Percentiles rank a stretch among this genome's conserved stretches.
phyloP scores from a whole-genome alignment of 2,888 invertebrate species.

The Lithophane leautieri region DNA sequence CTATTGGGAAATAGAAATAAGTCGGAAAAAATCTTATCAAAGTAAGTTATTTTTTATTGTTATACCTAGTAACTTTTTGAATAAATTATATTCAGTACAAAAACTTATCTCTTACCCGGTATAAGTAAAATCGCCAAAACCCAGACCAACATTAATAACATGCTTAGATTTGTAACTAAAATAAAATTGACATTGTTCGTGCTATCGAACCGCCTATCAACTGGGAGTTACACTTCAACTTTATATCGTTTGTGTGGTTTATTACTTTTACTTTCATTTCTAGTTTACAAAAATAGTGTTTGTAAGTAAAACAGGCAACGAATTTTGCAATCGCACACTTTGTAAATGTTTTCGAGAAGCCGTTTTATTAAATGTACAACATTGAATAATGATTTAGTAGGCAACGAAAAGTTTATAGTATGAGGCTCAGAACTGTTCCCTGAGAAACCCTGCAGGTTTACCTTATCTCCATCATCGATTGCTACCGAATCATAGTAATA shows the following conservation, averaged over 20 bases:
- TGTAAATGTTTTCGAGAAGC: not conserved
- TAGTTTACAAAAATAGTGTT: not conserved
- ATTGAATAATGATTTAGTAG: not conserved
- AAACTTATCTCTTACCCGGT: constrained; percentile 37
- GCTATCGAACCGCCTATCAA: constrained; percentile 1
- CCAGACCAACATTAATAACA: constrained; percentile 45
- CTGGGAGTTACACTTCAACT: constrained; percentile 1
- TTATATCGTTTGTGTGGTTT: constrained; percentile 24
- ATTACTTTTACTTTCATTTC: constrained; percentile 23
- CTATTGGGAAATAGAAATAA: not conserved
- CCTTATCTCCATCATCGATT: not conserved
- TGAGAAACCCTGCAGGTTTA: not conserved
- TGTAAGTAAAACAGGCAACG: not conserved
- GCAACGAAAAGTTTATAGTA: not conserved
- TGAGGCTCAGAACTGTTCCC: not conserved
- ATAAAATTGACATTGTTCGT: constrained; percentile 25
- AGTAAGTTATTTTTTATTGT: not conserved
- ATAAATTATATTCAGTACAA: not conserved
- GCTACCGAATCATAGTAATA: not conserved
- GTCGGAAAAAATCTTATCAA: not conserved
- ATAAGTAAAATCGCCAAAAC: constrained; percentile 29
- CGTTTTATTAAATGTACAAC: not conserved
- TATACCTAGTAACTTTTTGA: not conserved
- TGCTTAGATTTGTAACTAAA: constrained; percentile 4
- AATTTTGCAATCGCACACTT: not conserved